These are phyloP conservation scores for Xenops minutus DNA, from an alignment of 2,797 vertebrate species.

Conservation along the genomic window DNA sequence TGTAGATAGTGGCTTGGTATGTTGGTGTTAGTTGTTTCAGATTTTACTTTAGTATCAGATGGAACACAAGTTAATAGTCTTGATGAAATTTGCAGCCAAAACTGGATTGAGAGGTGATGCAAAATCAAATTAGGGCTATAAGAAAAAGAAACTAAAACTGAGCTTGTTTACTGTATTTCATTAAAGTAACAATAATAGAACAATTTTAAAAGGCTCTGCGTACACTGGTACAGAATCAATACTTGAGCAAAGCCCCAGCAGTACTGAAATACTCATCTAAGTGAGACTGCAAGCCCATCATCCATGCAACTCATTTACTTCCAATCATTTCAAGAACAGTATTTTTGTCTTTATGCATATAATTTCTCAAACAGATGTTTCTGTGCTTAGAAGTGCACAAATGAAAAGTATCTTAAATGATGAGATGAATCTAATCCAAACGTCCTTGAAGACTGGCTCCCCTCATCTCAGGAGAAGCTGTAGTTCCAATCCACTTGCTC, in stretches of 20 bases:
- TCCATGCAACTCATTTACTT: neutral
- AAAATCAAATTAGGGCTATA: neutral
- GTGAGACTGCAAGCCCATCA: neutral
- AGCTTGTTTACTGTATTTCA: neutral
- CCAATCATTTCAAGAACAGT: neutral
- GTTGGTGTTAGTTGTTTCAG: neutral
- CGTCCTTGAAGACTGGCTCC: neutral
- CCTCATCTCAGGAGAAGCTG: neutral
- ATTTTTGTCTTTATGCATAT: neutral
- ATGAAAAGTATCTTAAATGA: neutral
- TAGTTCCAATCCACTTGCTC: neutral
- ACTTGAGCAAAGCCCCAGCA: neutral
- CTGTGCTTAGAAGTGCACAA: neutral
- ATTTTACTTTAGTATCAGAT: neutral
- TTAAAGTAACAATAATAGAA: neutral
- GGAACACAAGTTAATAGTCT: neutral
- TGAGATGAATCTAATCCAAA: neutral
- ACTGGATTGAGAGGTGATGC: neutral
- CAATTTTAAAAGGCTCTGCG: neutral
- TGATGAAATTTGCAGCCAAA: constrained; percentile 14
- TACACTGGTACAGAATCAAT: neutral
- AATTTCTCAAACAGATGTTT: neutral
- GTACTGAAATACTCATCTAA: neutral
- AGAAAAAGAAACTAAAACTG: neutral
- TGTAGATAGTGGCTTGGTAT: neutral